Evolutionary conservation across 2,113 vertebrate genomes (phyloP).

Genomic region (Laterallus jamaicensis): DNA sequence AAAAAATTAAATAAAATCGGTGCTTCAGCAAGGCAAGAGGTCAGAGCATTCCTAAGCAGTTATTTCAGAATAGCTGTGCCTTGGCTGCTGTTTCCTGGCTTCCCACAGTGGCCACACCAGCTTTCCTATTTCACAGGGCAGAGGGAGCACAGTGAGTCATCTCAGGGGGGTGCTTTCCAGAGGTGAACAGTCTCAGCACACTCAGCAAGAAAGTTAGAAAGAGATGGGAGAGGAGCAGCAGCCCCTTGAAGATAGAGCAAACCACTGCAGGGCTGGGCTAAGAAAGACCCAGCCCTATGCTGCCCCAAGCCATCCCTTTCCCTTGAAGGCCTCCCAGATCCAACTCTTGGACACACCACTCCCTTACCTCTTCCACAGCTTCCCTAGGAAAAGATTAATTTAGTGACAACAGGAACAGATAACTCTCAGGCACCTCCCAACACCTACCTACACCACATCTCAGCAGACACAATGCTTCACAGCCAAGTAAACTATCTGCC

Average conservation of each 20-base stretch:
- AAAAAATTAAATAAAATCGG: background rate
- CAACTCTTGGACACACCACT: fast-evolving
- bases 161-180: background rate
- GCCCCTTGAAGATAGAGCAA: background rate
- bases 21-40: conserved; percentile 40
- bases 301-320: background rate
- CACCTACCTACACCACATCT: fast-evolving
- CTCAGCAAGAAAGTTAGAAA: background rate
- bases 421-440: background rate
- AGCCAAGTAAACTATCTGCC: background rate
- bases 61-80: conserved; percentile 50
- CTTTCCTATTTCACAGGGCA: conserved; percentile 11
- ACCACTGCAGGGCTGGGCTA: fast-evolving
- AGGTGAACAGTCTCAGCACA: background rate
- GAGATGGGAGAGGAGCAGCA: background rate
- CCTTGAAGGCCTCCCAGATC: background rate
- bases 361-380: background rate
- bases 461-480: background rate
- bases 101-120: conserved; percentile 10
- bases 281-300: background rate
- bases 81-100: conserved; percentile 38
- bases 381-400: background rate
- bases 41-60: conserved; percentile 66
- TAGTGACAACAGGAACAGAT: fast-evolving
- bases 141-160: background rate